Base-by-base conservation (phyloP, 2,888 invertebrate genomes). In the Zootermopsis nevadensis region DNA sequence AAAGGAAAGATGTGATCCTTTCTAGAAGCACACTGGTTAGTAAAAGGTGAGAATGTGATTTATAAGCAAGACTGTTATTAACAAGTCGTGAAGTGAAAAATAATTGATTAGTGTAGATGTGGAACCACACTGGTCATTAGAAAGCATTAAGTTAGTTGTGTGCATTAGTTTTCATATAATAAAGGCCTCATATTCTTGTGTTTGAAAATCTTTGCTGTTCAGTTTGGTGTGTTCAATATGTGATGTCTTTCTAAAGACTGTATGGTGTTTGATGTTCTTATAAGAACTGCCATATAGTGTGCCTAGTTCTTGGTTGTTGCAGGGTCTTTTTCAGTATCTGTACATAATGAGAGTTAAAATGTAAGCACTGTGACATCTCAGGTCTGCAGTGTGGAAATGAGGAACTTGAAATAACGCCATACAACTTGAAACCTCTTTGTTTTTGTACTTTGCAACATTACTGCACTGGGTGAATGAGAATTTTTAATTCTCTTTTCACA, bases 41-140 rank as follows among this genome's bases (percentile, higher is more conserved):
- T 4, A 19, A 60, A 27, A 60, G 60, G 60, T n/a, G n/a, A 74
- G 74, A n/a, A 22, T 24, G n/a, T 74, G 35, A n/a, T 60, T 60
- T 27, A 60, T 60, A 74, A 38, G 33, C 35, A 74, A 74, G 74
- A 74, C 74, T 74, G 42, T 74, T 74, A n/a, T 38, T 72, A 38
- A 33, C 15, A 69, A 30, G 22, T 69, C n/a, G 60, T 60, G 22
- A 69, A 4, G 33, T 69, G 69, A 31, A 69, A 69, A 69, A 33
- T 69, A 22, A 30, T 66, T 6, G 69, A 33, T 22, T 31, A 2
- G 7, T 69, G 22, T 33, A 33, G 31, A 30, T 22, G 33, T 69
- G 33, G 7, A 67, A 53, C 53, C 53, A 53, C 53, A 53, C 67
- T 24, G 38, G 74, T 38, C 38, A 74, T 38, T 38, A n/a, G 38